Base-by-base conservation (phyloP, 2,797 vertebrate species). In the Merluccius polli region DNA sequence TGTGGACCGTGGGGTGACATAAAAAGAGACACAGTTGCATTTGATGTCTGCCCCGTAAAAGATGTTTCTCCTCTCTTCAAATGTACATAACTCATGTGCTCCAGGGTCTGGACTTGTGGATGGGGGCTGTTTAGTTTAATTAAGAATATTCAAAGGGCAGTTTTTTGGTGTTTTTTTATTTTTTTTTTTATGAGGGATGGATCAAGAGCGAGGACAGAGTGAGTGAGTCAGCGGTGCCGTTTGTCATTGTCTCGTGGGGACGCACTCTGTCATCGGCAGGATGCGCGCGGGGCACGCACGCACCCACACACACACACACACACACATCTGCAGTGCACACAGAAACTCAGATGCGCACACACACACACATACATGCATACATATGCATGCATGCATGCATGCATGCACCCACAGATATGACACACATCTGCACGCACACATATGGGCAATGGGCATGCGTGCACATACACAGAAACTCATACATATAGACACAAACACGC, bases 1-100 rank as follows among this genome's bases (percentile, higher is more conserved):
- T 84, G 89, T 87, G 83, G 90, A 87, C 77, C 84, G 85, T 85
- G 90, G 88, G 84, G 87, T 91, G 91, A 90, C 89, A 89, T 92
- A 87, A 90, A 90, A 87, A 88, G 82, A 88, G 86, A 78, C 52
- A 59, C 21, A 24, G 52, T n/a, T 69, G 83, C 81, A 91, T 93
- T 93, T 93, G 90, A 93, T 91, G 90, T 93, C 85, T 90, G 67
- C 90, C 87, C 89, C 77, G 87, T 92, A 93, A 93, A 93, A 92
- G 85, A 92, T 89, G 91, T 90, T 92, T 88, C 94, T 94, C 94
- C 91, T 93, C 91, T 93, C 92, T 89, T 92, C 85, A 86, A 83
- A 85, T 85, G 88, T 82, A 85, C 82, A 83, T 84, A 86, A 86
- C 87, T 89, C 88, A 87, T 88, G 84, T 44, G 30, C 29, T 29